phyloP scores from a whole-genome alignment of 1,140 invertebrate species.

The Chrysomallon squamiferum region DNA sequence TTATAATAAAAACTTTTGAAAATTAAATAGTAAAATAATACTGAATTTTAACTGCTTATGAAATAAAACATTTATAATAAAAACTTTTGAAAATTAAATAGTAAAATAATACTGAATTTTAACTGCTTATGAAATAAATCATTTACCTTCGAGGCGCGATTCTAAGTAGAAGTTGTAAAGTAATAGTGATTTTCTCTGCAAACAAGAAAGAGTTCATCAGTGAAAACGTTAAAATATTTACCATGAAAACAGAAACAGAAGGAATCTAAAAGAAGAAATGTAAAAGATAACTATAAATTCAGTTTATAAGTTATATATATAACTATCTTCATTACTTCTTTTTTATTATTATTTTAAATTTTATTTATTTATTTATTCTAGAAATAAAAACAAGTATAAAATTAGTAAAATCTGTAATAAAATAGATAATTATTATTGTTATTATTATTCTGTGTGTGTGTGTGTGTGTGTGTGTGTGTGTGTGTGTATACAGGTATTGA shows the following conservation, averaged over 20 bases:
- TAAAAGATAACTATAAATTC: background rate
- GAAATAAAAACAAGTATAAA: background rate
- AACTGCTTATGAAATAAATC: too few species aligned
- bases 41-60: too few species aligned
- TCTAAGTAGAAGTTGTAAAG: constrained; percentile 13
- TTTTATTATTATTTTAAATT: background rate
- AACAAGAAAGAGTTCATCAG: background rate
- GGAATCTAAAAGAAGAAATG: background rate
- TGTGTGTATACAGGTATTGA: background rate
- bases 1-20: too few species aligned
- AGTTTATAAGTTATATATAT: background rate
- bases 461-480: background rate
- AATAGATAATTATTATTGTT: background rate
- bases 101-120: too few species aligned
- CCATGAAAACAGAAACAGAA: background rate
- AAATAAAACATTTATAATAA: too few species aligned
- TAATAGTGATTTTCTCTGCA: constrained; percentile 16
- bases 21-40: too few species aligned
- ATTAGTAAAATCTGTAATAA: background rate
- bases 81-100: too few species aligned
- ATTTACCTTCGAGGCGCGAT: constrained; percentile 18
- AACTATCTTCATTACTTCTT: too few species aligned
- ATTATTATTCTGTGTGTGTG: background rate
- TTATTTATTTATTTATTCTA: background rate
- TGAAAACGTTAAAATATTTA: background rate